Base-by-base conservation (phyloP, 2,113 vertebrate genomes). In the Syngnathus scovelli region DNA sequence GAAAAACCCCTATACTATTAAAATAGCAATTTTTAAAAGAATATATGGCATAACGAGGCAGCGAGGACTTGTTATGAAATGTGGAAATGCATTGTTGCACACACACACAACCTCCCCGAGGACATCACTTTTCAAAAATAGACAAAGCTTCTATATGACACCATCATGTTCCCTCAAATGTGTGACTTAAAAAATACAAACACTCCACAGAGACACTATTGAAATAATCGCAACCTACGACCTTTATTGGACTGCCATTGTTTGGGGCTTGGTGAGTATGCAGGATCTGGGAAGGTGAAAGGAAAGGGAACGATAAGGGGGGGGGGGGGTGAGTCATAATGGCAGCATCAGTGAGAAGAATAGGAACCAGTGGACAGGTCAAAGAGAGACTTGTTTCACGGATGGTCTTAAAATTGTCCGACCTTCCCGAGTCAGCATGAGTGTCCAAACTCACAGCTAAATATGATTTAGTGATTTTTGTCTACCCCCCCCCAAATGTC, bases 161-260 rank as follows among this genome's bases (percentile, higher is more conserved):
- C 3, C 27, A 1, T 27, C 27, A 3, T 33, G 27, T 33, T 33
- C 27, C 27, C 3, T 33, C 27, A 12, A 64, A 51, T 41, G 41
- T 37, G 62, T 55, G 23, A n/a, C 55, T 7, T 60, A 3, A 12
- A 39, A 13, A 54, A 16, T 33, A 64, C 75, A 78, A 83, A 76
- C 38, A 73, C 16, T 46, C n/a, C 51, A 65, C 71, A 62, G 67
- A 69, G 37, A 83, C 61, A 61, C 74, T 9, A 23, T 44, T 72
- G 65, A 59, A 71, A 78, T 80, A 67, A 83, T 86, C 83, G 83
- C 78, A 82, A 87, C 79, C 78, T 90, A 87, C 76, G 82, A 86
- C 80, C 86, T 91, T 90, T 91, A 90, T 90, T 91, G 67, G 80
- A 86, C 76, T 73, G 87, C 74, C 81, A 84, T 76, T 79, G 86